Percentiles rank a stretch among this genome's conserved stretches.
Evolutionary conservation across 2,888 invertebrate genomes (phyloP).

Genomic region (Macrophya alboannulata): DNA sequence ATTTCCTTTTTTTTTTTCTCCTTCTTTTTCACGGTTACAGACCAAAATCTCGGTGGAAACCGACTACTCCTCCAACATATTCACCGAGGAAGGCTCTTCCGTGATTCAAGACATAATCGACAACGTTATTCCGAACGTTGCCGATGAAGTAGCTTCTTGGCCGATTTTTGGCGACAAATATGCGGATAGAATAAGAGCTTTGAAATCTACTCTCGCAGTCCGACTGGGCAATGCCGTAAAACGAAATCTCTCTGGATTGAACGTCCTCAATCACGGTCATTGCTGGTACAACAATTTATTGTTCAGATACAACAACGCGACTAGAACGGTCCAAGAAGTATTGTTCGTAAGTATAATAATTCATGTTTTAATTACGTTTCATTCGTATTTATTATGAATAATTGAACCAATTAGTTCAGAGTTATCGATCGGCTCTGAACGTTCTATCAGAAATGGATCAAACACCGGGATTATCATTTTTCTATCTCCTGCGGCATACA

Average conservation of each 20-base stretch:
- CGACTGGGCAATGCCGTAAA: slow-evolving; percentile 27
- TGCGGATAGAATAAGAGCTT: slow-evolving; percentile 41
- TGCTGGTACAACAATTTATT: slow-evolving; percentile 54
- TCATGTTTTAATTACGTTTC: not conserved
- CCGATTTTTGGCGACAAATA: slow-evolving; percentile 52
- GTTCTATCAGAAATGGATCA: not conserved
- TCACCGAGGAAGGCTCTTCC: not conserved
- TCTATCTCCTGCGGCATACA: not conserved
- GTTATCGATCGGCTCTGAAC: not conserved
- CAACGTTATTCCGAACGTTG: slow-evolving; percentile 6
- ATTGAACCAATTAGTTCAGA: too few species aligned
- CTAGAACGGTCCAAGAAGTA: slow-evolving; percentile 31
- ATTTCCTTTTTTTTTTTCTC: too few species aligned
- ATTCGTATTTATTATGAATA: too few species aligned
- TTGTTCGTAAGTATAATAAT: slow-evolving; percentile 44
- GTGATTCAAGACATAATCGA: slow-evolving; percentile 26
- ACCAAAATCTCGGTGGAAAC: slow-evolving; percentile 42
- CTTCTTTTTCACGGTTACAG: not conserved
- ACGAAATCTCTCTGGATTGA: slow-evolving; percentile 16
- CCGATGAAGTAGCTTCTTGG: slow-evolving; percentile 51
- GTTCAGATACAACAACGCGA: slow-evolving; percentile 42
- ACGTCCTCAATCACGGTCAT: slow-evolving; percentile 53
- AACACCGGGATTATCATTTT: not conserved
- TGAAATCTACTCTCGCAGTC: slow-evolving; percentile 16
- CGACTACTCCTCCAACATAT: not conserved